Conservation (phyloP, 1,140 invertebrate genomes). For the Centruroides sculpturatus region DNA sequence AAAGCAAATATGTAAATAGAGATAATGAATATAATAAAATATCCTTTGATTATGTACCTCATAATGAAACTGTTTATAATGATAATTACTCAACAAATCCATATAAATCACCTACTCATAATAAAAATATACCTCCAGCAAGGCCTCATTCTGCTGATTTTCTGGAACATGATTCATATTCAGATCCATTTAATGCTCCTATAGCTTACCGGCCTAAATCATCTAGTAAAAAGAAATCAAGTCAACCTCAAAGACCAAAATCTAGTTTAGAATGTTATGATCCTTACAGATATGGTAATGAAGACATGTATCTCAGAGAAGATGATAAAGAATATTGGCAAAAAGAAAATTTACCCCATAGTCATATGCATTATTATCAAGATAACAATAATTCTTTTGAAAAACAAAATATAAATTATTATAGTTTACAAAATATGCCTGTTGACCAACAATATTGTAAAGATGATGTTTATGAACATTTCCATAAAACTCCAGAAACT, state of each 20-base stretch:
- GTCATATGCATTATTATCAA: neutral
- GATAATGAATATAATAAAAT: neutral
- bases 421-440: no score
- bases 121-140: conserved; percentile 29
- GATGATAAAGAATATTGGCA: neutral
- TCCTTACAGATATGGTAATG: conserved; percentile 1
- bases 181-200: no score
- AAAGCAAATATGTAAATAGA: neutral
- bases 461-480: no score
- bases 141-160: conserved; percentile 80
- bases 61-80: neutral
- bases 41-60: neutral
- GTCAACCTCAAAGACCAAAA: conserved; percentile 44
- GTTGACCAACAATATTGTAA: no score
- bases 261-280: conserved; percentile 50
- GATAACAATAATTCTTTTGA: no score
- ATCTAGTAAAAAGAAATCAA: neutral
- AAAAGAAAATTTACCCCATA: no score
- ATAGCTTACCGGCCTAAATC: neutral
- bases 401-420: no score
- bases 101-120: neutral
- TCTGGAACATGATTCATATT: conserved; percentile 48
- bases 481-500: no score
- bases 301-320: neutral
- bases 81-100: neutral